Evolutionary conservation across 2,113 vertebrate genomes (phyloP).

Genomic region (Oriolus oriolus): DNA sequence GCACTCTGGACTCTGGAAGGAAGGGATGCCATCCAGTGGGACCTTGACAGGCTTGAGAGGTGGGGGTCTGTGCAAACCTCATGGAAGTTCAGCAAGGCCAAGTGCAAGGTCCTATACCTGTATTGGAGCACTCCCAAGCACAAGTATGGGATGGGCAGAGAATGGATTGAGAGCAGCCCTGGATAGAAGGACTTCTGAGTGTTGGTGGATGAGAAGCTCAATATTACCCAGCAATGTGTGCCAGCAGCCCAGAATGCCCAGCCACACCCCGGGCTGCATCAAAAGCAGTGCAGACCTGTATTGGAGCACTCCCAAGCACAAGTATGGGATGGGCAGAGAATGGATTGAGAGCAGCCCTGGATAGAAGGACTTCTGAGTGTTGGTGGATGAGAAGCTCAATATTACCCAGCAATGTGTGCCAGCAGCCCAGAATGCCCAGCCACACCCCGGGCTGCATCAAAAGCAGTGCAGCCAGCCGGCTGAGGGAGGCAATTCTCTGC

Average conservation of each 20-base stretch:
- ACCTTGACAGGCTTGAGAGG: neutral
- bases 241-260: neutral
- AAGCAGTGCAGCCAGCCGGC: neutral
- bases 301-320: neutral
- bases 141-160: rapidly evolving
- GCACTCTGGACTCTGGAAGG: rapidly evolving
- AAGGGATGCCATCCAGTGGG: neutral
- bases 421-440: neutral
- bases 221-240: neutral
- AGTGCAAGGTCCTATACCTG: neutral
- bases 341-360: neutral
- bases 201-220: neutral
- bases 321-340: rapidly evolving
- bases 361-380: neutral
- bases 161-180: neutral
- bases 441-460: neutral
- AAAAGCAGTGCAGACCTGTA: neutral
- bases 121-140: neutral
- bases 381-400: neutral
- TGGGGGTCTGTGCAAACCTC: neutral
- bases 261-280: neutral
- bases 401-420: neutral
- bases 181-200: neutral
- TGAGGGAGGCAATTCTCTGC: neutral
- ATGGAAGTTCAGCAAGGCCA: neutral